Base-by-base conservation (phyloP, 2,113 vertebrate genomes). In the Orientallactaga bullata region DNA sequence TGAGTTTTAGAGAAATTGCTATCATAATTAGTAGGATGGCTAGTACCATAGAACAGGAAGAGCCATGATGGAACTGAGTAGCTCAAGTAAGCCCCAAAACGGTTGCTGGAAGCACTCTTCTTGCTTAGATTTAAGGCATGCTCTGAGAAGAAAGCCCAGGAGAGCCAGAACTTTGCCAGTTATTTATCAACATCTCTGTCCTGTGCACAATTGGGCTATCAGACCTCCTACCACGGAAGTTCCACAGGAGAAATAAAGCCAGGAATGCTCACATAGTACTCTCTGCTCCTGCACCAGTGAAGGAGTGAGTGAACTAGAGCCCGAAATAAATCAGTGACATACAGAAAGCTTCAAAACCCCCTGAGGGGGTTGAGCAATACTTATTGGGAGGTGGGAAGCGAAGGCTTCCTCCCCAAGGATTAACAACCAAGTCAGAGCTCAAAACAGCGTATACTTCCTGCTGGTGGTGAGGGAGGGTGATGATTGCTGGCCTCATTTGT, bases 281-380 rank as follows among this genome's bases (percentile, higher is more conserved):
- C 32, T 92, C 93, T 39, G 28, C 12, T 92, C 10, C 9, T 32
- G 35, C 0, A 13, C 0, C 11, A 24, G 35, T 28, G 20, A 93
- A 47, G 42, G 71, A 88, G 39, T 60, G 63, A 13, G 13, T 20
- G 63, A 88, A 35, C 15, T 68, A 96, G 94, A 8, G 28, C 60
- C 81, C 2, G 15, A 39, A 85, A 79, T 42, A 92, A 65, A 42
- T 85, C 89, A 39, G 1, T 13, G 78, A 82, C 39, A n/a, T 1
- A 4, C 77, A 30, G 18, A 74, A 97, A 97, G 90, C 61, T 12
- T 10, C 58, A 83, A 76, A n/a, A 23, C 0, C n/a, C 94, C 82
- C 69, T 87, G 11, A 12, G 23, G 32, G 8, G 28, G 51, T 78
- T 37, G 9, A 77, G 51, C 68, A 61, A 68, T 35, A 37, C 63